A percentile compares a stretch with the other conserved stretches of the same genome.
These are phyloP conservation scores for Galerucella calmariensis DNA, from an alignment of 2,888 invertebrate species.

Conservation along the genomic window DNA sequence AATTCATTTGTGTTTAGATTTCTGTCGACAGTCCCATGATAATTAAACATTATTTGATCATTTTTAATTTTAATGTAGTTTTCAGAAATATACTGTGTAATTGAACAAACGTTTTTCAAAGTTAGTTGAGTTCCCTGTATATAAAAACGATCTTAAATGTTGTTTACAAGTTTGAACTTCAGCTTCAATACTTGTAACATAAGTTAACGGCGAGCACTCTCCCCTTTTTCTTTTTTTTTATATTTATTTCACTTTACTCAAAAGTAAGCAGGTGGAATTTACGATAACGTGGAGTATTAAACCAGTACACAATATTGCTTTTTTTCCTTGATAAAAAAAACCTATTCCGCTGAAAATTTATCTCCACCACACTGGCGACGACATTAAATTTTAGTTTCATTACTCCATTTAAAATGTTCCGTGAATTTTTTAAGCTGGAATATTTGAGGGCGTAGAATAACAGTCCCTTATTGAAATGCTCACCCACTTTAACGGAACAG, in stretches of 20 bases:
- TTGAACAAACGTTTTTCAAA: too few relatives aligned
- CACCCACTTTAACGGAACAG: constrained; percentile 6
- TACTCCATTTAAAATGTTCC: constrained; percentile 23
- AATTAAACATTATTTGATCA: too few relatives aligned
- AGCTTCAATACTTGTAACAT: neutral
- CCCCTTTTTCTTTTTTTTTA: constrained; percentile 4
- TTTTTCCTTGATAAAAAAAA: constrained; percentile 19
- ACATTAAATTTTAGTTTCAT: constrained; percentile 34
- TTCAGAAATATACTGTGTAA: too few relatives aligned
- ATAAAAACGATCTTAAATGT: neutral
- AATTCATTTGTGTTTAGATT: too few relatives aligned
- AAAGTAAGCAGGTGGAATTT: constrained; percentile 33
- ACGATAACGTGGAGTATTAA: constrained; percentile 20
- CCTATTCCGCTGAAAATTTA: constrained; percentile 28
- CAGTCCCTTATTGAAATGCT: constrained; percentile 11
- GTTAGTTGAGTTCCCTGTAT: neutral
- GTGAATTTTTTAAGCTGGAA: neutral
- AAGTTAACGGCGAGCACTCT: neutral
- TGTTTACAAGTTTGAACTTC: neutral
- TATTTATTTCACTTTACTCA: constrained; percentile 24
- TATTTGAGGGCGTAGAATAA: constrained; percentile 13
- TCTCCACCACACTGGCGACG: constrained; percentile 25
- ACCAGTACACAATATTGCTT: constrained; percentile 28
- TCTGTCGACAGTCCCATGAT: too few relatives aligned
- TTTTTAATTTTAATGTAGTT: too few relatives aligned